These are phyloP conservation scores for Hystrix brachyura DNA, from an alignment of 2,113 vertebrate genomes.

Conservation along the genomic window DNA sequence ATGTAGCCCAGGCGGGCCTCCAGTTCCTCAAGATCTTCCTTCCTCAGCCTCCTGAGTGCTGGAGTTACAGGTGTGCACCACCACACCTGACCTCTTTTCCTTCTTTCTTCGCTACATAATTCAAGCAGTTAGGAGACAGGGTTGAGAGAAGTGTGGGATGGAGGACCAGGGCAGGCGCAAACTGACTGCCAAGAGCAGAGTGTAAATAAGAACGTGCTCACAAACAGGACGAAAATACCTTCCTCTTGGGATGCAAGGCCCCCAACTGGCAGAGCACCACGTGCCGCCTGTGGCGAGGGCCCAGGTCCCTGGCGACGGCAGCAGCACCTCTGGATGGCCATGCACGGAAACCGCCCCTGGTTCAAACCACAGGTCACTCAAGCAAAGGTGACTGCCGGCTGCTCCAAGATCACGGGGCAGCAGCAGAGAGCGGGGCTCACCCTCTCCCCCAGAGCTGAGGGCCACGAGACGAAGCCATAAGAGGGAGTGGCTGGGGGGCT, in stretches of 20 bases:
- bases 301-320: not conserved
- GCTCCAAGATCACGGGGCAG: not conserved
- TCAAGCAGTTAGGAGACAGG: not conserved
- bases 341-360: not conserved
- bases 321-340: not conserved
- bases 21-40: too few species aligned
- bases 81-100: not conserved
- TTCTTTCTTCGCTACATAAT: not conserved
- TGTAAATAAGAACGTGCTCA: not conserved
- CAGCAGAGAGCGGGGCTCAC: not conserved
- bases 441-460: not conserved
- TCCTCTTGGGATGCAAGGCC: not conserved
- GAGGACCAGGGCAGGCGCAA: not conserved
- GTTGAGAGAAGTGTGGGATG: not conserved
- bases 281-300: rapidly evolving
- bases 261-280: not conserved
- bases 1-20: too few species aligned
- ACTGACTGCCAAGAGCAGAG: not conserved
- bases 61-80: too few species aligned
- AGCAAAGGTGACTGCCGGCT: not conserved
- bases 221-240: not conserved
- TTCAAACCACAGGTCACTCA: not conserved
- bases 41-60: too few species aligned
- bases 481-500: not conserved
- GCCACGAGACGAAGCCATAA: not conserved